These are phyloP conservation scores for Heliopora coerulea DNA, from an alignment of 92 coral and sea anemone genomes.

Conservation along the genomic window DNA sequence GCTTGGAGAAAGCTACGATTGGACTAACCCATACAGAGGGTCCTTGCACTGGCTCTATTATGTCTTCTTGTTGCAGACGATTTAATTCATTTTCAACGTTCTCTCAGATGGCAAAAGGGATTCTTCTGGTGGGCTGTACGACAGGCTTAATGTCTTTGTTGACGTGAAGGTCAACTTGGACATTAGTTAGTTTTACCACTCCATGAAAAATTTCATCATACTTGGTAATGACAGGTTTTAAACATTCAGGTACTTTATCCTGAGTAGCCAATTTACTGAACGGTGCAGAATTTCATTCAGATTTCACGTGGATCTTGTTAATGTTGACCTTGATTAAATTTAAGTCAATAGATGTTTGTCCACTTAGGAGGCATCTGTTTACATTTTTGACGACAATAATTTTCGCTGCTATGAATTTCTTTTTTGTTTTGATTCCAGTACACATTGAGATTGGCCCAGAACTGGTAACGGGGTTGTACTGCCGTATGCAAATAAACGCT, in stretches of 20 bases:
- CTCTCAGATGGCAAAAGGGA: slow-evolving; percentile 1
- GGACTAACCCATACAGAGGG: slow-evolving; percentile 36
- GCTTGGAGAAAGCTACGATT: slow-evolving; percentile 17
- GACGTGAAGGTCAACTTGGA: slow-evolving; percentile 14
- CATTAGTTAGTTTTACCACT: slow-evolving; percentile 17
- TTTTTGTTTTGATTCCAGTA: slow-evolving; percentile 16
- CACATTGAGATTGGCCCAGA: too few species aligned
- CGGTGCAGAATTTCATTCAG: too few species aligned
- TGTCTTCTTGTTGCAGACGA: slow-evolving; percentile 4
- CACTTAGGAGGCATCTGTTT: slow-evolving; percentile 10
- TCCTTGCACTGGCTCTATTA: slow-evolving; percentile 20
- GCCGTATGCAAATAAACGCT: too few species aligned
- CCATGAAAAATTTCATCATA: slow-evolving; percentile 8
- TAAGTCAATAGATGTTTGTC: slow-evolving; percentile 19
- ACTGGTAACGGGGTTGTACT: too few species aligned
- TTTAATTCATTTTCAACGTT: slow-evolving; percentile 25
- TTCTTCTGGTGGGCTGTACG: slow-evolving; percentile 15
- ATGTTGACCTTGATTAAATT: slow-evolving; percentile 1
- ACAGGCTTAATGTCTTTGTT: neutral
- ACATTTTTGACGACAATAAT: neutral
- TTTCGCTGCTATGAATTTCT: neutral
- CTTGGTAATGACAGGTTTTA: neutral
- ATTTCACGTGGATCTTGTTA: neutral
- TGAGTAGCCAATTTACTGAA: too few species aligned
- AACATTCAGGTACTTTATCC: neutral